Evolutionary conservation across 2,113 vertebrate genomes (phyloP).

Genomic region (Triplophysa siluroides): DNA sequence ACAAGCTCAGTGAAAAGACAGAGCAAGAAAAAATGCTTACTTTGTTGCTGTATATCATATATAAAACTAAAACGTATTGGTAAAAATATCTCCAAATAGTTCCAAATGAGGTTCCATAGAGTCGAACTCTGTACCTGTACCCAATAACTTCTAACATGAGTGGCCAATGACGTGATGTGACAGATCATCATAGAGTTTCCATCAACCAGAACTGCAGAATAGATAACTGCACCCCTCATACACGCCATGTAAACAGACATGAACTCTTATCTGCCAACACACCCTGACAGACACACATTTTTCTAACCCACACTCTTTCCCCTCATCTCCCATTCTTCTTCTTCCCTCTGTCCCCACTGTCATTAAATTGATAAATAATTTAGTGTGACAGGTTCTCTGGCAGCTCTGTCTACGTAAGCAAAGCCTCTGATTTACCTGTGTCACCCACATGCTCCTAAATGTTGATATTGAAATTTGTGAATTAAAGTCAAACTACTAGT

Average conservation of each 20-base stretch:
- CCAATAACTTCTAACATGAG: neutral
- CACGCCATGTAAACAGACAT: neutral
- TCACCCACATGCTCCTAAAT: slow-evolving; percentile 54
- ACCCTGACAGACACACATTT: neutral
- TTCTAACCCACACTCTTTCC: slow-evolving; percentile 1
- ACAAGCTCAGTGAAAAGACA: too few relatives aligned
- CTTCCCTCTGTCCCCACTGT: slow-evolving; percentile 48
- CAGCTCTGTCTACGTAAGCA: slow-evolving; percentile 64
- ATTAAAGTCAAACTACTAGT: neutral
- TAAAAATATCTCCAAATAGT: too few relatives aligned
- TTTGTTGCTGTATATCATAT: too few relatives aligned
- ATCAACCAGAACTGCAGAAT: slow-evolving; percentile 6
- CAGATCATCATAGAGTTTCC: slow-evolving; percentile 3
- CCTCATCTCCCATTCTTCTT: slow-evolving; percentile 20
- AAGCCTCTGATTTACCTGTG: slow-evolving; percentile 68
- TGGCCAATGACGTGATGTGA: slow-evolving; percentile 9
- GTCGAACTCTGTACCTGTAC: neutral
- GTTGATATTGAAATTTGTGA: neutral
- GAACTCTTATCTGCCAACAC: slow-evolving; percentile 27
- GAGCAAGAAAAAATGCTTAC: too few relatives aligned
- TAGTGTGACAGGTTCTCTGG: slow-evolving; percentile 58
- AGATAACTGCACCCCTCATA: neutral
- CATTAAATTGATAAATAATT: slow-evolving; percentile 73
- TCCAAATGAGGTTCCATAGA: too few relatives aligned
- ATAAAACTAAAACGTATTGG: too few relatives aligned